These are phyloP conservation scores for Pseudorasbora parva DNA, from an alignment of 2,113 vertebrate species.

Conservation along the genomic window DNA sequence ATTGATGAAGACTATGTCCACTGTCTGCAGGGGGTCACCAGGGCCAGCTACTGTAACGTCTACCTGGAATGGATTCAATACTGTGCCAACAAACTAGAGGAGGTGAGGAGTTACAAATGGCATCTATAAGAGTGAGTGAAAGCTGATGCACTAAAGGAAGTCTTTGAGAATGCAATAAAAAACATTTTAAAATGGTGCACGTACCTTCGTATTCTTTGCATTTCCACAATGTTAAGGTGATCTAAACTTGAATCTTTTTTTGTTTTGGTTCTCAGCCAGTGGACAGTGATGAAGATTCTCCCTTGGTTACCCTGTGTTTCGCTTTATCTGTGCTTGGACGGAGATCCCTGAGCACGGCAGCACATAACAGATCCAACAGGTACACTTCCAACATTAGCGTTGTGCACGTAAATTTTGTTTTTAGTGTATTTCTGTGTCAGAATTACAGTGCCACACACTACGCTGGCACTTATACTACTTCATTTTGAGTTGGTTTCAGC, in stretches of 20 bases:
- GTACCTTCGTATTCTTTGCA: no score
- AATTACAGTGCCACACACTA: no score
- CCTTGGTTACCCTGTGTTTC: conserved; percentile 91
- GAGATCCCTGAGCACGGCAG: conserved; percentile 89
- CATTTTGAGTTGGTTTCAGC: no score
- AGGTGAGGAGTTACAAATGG: conserved; percentile 72
- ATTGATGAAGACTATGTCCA: conserved; percentile 97
- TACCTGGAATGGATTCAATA: conserved; percentile 98
- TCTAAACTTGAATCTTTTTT: conserved; percentile 2
- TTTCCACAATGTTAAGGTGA: not conserved
- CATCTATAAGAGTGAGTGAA: not conserved
- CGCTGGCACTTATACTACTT: no score
- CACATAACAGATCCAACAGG: conserved; percentile 97
- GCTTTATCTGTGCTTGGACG: conserved; percentile 93
- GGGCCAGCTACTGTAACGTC: conserved; percentile 95
- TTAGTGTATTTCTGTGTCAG: no score
- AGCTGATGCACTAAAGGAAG: not conserved
- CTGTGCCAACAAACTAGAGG: conserved; percentile 84
- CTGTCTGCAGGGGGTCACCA: conserved; percentile 93
- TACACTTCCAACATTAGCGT: conserved; percentile 56
- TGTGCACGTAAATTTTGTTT: not conserved
- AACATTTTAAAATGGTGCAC: not conserved
- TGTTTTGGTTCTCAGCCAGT: conserved; percentile 73
- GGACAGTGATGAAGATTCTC: conserved; percentile 92
- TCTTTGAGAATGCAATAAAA: not conserved